Evolutionary conservation across 2,888 invertebrate species (phyloP).

Genomic region (Invenusta paracnida): DNA sequence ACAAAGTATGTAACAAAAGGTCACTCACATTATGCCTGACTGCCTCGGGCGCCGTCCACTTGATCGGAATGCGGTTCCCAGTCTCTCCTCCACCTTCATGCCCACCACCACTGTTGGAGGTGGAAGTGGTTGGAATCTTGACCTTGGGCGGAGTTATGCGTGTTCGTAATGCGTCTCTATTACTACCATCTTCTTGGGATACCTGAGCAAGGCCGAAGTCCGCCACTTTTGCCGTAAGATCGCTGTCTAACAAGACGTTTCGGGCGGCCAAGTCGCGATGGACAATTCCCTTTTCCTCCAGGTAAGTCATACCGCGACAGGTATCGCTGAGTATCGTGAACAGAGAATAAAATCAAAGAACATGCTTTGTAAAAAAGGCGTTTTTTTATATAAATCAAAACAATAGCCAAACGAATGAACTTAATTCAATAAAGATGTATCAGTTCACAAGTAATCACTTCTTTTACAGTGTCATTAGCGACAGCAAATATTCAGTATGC

Average conservation of each 20-base stretch:
- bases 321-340: too few relatives aligned
- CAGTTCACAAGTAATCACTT: too few relatives aligned
- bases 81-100: neutral
- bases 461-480: too few relatives aligned
- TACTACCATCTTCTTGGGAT: neutral
- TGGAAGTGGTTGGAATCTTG: neutral
- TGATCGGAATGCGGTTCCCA: slow-evolving; percentile 87
- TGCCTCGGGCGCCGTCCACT: slow-evolving; percentile 99
- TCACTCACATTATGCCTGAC: slow-evolving; percentile 65
- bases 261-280: slow-evolving; percentile 94
- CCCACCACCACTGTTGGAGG: too few relatives aligned
- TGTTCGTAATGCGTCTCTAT: neutral
- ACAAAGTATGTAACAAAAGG: too few relatives aligned
- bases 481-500: too few relatives aligned
- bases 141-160: neutral
- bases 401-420: too few relatives aligned
- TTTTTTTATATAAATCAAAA: too few relatives aligned
- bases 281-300: slow-evolving; percentile 88
- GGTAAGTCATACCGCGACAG: slow-evolving; percentile 87
- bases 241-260: slow-evolving; percentile 85
- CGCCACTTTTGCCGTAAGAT: slow-evolving; percentile 57
- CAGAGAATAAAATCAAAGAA: neutral
- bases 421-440: too few relatives aligned
- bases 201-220: slow-evolving; percentile 68
- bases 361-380: too few relatives aligned